A percentile compares a stretch with the other conserved stretches of the same genome.
These are phyloP conservation scores for Carcinoscorpius rotundicauda DNA, from an alignment of 1,140 invertebrate genomes.

Conservation along the genomic window DNA sequence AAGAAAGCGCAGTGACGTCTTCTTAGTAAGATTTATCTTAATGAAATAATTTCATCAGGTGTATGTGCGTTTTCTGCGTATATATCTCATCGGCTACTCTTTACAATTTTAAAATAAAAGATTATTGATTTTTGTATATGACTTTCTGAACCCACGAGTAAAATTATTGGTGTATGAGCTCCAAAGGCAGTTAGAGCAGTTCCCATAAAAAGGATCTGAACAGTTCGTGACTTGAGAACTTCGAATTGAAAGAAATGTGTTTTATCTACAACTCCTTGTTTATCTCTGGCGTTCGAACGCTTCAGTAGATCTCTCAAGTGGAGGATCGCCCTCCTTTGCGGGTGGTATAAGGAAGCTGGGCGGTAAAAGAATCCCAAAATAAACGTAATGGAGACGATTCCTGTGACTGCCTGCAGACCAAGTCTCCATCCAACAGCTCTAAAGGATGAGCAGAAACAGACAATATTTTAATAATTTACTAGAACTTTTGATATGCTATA, in stretches of 20 bases:
- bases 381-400: slow-evolving; percentile 67
- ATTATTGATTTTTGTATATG: too few species aligned
- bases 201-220: slow-evolving; percentile 64
- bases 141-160: slow-evolving; percentile 51
- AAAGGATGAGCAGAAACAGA: slow-evolving; percentile 8
- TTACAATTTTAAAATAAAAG: too few species aligned
- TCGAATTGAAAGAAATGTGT: slow-evolving; percentile 66
- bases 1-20: too few species aligned
- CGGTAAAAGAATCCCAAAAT: slow-evolving; percentile 79
- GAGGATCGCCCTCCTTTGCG: slow-evolving; percentile 68
- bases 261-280: slow-evolving; percentile 32
- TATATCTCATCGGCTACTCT: too few species aligned
- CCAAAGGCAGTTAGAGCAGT: slow-evolving; percentile 65
- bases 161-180: slow-evolving; percentile 77
- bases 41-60: too few species aligned
- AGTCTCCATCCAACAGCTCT: slow-evolving; percentile 74
- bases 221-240: slow-evolving; percentile 61
- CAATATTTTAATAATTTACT: too few species aligned
- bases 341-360: slow-evolving; percentile 76
- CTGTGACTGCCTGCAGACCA: slow-evolving; percentile 71
- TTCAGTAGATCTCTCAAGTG: slow-evolving; percentile 61
- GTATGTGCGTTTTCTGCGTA: too few species aligned
- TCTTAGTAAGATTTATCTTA: too few species aligned
- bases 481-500: too few species aligned
- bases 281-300: slow-evolving; percentile 48